Conservation (phyloP, 2,888 invertebrate species). For the Aradus depressus region DNA sequence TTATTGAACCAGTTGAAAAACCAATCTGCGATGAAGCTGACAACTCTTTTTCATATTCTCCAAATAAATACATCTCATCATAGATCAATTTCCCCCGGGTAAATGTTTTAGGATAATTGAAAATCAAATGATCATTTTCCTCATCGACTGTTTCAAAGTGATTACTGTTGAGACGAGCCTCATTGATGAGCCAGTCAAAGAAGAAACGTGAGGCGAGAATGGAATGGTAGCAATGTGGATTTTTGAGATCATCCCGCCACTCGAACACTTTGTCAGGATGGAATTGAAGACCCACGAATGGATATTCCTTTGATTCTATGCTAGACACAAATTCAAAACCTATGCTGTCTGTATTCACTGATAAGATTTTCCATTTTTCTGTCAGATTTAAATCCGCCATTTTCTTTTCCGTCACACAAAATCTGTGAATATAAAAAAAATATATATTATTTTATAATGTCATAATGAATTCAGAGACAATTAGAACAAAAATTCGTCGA, state of each 20-base stretch:
- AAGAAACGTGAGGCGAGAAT: constrained; percentile 25
- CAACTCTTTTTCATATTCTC: no score
- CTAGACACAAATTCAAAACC: constrained; percentile 61
- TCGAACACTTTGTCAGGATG: constrained; percentile 88
- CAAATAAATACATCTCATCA: constrained; percentile 8
- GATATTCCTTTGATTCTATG: constrained; percentile 60
- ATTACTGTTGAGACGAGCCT: constrained; percentile 53
- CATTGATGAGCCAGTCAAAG: constrained; percentile 29
- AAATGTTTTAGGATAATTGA: constrained; percentile 53
- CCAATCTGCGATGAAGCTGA: no score
- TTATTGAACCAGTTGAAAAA: no score
- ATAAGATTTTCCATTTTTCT: constrained; percentile 51
- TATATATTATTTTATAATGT: no score
- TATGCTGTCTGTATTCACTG: constrained; percentile 54
- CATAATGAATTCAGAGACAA: background rate
- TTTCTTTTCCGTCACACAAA: constrained; percentile 23
- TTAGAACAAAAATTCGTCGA: background rate
- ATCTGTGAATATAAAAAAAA: no score
- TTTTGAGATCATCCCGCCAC: constrained; percentile 43
- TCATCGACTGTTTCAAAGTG: constrained; percentile 40
- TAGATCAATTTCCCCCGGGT: constrained; percentile 39
- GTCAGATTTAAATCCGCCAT: background rate
- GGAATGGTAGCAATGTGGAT: constrained; percentile 24
- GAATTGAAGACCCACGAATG: constrained; percentile 79
- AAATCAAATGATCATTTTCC: constrained; percentile 51